Evolutionary conservation across 2,113 vertebrate genomes (phyloP), one percentile per base, ranked within the genome.

Genomic region (Seriola quinqueradiata): DNA sequence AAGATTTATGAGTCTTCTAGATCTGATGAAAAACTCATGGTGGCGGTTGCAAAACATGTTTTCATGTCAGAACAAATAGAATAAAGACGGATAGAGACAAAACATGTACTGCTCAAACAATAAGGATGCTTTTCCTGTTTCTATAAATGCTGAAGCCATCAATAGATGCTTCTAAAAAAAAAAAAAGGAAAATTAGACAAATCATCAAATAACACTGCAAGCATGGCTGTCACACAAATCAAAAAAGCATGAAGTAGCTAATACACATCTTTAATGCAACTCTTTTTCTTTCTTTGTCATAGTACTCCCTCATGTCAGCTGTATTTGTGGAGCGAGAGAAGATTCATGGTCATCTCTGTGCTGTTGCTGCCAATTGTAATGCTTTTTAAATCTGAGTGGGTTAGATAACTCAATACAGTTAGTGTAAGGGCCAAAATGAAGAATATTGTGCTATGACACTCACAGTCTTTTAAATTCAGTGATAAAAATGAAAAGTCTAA

Each of bases 241-340:
- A 50, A 65, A 32, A 40, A 14, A 65, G 48, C 23, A 50, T 34
- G 23, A 50, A 11, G 3, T n/a, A 60, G 28, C 19, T 50, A 16
- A 7, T 23, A 14, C 5, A 28, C 40, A 36, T 75, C 60, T 72
- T 14, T 16, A 44, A 70, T 63, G 11, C 48, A 40, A 23, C 19
- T 5, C 13, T 75, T 70, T 60, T 67, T 25, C 28, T 54, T 57
- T 52, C 28, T 46, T 58, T 52, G 21, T 36, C 75, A 21, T 58
- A 12, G 25, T 76, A 77, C 86, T 86, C 69, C 66, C 28, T 36
- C 4, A 2, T 82, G 74, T 84, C 79, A 82, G 28, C 50, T 58
- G 23, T 70, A 59, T 67, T 72, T 65, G 40, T 28, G 50, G 66
- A 76, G 52, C 73, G n/a, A 63, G 58, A 60, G 12, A 70, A 74